Evolutionary conservation across 2,113 vertebrate genomes (phyloP).

Genomic region (Trichomycterus rosablanca): DNA sequence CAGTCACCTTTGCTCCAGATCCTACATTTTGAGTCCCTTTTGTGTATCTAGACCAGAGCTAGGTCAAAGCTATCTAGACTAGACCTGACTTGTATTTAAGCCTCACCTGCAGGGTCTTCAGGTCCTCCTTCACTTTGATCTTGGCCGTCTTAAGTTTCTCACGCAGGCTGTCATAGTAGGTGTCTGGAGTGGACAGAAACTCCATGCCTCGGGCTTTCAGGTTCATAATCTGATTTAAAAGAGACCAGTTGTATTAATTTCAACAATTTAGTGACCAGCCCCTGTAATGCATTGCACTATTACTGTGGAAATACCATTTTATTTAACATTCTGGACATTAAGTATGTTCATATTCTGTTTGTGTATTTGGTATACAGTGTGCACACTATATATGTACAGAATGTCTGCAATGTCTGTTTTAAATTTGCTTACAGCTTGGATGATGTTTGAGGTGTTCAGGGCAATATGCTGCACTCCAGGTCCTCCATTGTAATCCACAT

Average conservation of each 20-base stretch:
- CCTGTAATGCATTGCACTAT: no score
- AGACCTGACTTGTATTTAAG: conserved; percentile 1
- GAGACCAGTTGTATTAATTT: neutral
- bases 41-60: no score
- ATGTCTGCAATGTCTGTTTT: neutral
- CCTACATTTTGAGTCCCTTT: no score
- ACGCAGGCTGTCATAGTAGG: conserved; percentile 66
- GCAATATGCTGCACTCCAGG: conserved; percentile 79
- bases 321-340: no score
- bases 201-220: conserved; percentile 72
- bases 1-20: neutral
- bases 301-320: no score
- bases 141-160: conserved; percentile 70
- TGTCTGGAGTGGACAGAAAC: conserved; percentile 70
- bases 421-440: conserved; percentile 58
- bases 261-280: no score
- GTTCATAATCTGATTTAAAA: conserved; percentile 64
- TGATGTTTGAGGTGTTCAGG: conserved; percentile 75
- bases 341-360: no score
- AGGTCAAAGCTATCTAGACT: neutral
- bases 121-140: conserved; percentile 76
- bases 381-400: no score
- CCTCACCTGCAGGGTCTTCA: conserved; percentile 68
- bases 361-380: no score
- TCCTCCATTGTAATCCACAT: conserved; percentile 75